Conservation (phyloP, 2,113 vertebrate species). For the Myotis lucifugus region DNA sequence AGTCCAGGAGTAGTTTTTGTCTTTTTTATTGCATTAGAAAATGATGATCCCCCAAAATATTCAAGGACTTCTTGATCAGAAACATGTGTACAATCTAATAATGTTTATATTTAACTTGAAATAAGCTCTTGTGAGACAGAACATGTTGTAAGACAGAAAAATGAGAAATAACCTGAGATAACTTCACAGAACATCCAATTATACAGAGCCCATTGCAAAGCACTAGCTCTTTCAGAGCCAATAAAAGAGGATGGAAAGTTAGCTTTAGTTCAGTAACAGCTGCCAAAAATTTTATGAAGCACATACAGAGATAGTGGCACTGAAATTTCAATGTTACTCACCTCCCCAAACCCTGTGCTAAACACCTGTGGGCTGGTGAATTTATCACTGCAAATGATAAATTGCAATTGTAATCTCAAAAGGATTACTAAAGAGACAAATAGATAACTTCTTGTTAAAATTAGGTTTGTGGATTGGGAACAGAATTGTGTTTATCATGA, state of each 20-base stretch:
- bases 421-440: constrained; percentile 38
- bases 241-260: not conserved
- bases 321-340: constrained; percentile 54
- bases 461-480: not conserved
- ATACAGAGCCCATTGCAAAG: not conserved
- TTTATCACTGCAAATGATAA: constrained; percentile 47
- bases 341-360: not conserved
- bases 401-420: not conserved
- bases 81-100: constrained; percentile 2
- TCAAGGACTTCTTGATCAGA: constrained; percentile 31
- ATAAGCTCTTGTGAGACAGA: not conserved
- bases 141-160: not conserved
- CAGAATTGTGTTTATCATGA: not conserved
- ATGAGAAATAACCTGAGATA: constrained; percentile 14
- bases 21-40: constrained; percentile 35
- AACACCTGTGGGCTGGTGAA: constrained; percentile 30
- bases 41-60: not conserved
- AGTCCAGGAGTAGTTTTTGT: not conserved
- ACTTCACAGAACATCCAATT: not conserved
- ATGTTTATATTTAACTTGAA: constrained; percentile 18
- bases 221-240: not conserved
- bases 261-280: not conserved
- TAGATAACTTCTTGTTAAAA: constrained; percentile 18
- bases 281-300: constrained; percentile 38
- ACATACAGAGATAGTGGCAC: not conserved